phyloP scores from a whole-genome alignment of 2,888 invertebrate genomes.

The Drosophila conformis region DNA sequence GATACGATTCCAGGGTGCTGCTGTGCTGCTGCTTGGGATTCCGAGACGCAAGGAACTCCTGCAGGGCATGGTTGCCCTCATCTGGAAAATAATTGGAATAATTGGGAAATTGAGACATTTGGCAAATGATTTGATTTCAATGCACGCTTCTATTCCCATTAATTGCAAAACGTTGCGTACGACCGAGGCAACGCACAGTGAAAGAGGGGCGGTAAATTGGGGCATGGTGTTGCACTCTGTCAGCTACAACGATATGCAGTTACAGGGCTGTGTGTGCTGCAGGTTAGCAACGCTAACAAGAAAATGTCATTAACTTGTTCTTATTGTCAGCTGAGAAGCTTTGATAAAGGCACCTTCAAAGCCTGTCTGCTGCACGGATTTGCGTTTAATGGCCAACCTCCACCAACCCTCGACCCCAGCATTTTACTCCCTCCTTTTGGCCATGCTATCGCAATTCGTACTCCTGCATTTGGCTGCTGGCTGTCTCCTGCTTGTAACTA shows the following conservation, averaged over 20 bases:
- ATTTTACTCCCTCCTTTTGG: not conserved
- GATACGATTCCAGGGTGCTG: conserved; percentile 97
- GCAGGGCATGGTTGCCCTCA: conserved; percentile 97
- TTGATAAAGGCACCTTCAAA: conserved; percentile 78
- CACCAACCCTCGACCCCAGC: not conserved
- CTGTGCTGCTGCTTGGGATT: conserved; percentile 99
- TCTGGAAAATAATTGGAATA: conserved; percentile 86
- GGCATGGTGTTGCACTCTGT: not conserved
- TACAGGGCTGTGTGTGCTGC: conserved; percentile 31
- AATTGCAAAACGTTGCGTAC: conserved; percentile 50
- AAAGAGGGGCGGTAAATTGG: not conserved
- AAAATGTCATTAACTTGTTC: conserved; percentile 81
- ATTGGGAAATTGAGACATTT: conserved; percentile 70
- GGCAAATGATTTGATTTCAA: conserved; percentile 77
- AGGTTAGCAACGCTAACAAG: conserved; percentile 63
- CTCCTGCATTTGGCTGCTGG: conserved; percentile 5
- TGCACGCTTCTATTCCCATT: conserved; percentile 61
- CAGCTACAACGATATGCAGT: conserved; percentile 44
- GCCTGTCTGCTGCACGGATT: conserved; percentile 67
- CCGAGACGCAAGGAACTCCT: conserved; percentile 96
- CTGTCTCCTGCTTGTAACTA: conserved; percentile 64
- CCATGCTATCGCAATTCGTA: not conserved
- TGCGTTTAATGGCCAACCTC: conserved; percentile 64
- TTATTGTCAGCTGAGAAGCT: conserved; percentile 75
- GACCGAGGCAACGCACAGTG: conserved; percentile 7